A percentile compares a stretch with the other conserved stretches of the same genome.
Conservation (phyloP, 2,797 vertebrate genomes). For the Lithobates pipiens region DNA sequence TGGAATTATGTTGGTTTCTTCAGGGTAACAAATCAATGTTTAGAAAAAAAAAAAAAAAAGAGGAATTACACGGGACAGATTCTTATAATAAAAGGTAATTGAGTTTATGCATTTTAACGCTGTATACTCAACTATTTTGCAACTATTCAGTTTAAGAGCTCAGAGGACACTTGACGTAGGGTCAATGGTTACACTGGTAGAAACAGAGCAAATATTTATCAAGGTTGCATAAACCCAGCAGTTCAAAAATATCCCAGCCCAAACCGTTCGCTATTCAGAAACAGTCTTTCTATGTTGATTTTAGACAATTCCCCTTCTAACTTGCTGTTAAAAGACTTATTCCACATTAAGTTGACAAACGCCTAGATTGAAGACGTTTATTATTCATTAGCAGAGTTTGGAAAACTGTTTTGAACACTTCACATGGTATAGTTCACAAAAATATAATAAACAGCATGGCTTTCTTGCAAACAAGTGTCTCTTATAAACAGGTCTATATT, state of each 20-base stretch:
- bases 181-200: slow-evolving; percentile 78
- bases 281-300: background rate
- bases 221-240: slow-evolving; percentile 59
- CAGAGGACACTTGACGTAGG: slow-evolving; percentile 49
- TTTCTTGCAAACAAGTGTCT: no score
- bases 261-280: background rate
- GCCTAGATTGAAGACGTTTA: background rate
- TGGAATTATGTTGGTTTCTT: background rate
- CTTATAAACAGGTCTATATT: no score
- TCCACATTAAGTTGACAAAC: background rate
- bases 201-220: slow-evolving; percentile 87
- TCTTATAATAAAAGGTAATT: background rate
- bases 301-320: background rate
- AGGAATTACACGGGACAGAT: no score
- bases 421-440: background rate
- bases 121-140: slow-evolving; percentile 20
- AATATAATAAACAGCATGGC: background rate
- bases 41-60: no score
- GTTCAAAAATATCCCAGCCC: slow-evolving; percentile 57
- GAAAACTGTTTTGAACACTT: background rate
- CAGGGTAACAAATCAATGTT: background rate
- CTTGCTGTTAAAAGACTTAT: background rate
- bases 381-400: background rate
- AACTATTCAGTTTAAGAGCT: slow-evolving; percentile 24
- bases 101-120: background rate